A percentile compares a stretch with the other conserved stretches of the same genome.
Conservation (phyloP, 2,888 invertebrate genomes). For the Spisula subtruncata region DNA sequence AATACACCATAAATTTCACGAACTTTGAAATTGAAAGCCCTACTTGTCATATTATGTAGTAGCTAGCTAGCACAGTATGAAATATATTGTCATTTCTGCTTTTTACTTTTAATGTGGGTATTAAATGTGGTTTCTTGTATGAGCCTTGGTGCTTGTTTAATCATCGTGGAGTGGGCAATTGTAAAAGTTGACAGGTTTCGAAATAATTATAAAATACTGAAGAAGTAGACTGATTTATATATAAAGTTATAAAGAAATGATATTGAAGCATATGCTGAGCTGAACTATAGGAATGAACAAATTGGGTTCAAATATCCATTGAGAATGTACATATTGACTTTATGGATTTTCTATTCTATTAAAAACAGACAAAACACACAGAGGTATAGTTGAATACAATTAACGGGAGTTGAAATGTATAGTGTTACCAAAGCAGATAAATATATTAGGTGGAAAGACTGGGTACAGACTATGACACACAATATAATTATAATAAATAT, state of each 20-base stretch:
- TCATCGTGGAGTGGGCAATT: neutral
- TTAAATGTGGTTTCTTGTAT: neutral
- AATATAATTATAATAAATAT: neutral
- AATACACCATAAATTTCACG: neutral
- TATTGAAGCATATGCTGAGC: neutral
- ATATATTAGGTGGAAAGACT: slow-evolving; percentile 8
- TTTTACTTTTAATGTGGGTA: neutral
- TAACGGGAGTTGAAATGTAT: slow-evolving; percentile 16
- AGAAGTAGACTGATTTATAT: neutral
- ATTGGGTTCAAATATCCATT: slow-evolving; percentile 25
- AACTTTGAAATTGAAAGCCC: neutral
- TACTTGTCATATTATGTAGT: neutral
- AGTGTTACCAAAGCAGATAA: slow-evolving; percentile 36
- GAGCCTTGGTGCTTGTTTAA: neutral
- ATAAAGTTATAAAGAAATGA: neutral
- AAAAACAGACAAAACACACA: slow-evolving; percentile 39
- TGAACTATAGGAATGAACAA: neutral
- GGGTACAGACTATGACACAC: neutral
- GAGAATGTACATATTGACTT: slow-evolving; percentile 49
- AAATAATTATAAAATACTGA: neutral
- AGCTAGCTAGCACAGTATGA: neutral
- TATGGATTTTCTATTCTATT: slow-evolving; percentile 48
- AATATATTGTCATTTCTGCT: neutral
- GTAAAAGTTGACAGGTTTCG: neutral
- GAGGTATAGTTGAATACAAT: slow-evolving; percentile 1